Evolutionary conservation across 1,140 invertebrate species (phyloP), one percentile per base, ranked within the genome.

Genomic region (Solen grandis): DNA sequence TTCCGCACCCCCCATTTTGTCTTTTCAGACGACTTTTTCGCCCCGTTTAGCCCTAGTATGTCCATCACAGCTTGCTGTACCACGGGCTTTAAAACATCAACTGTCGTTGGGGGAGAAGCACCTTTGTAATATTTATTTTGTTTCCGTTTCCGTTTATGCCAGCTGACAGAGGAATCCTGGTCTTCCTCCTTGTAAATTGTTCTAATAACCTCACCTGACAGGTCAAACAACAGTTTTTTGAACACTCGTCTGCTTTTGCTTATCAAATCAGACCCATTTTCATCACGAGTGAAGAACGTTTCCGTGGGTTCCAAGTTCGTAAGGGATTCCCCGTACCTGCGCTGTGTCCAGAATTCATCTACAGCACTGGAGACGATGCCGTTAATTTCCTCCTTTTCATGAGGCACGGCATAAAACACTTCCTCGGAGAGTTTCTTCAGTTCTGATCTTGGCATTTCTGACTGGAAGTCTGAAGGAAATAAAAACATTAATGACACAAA

Each of bases 1-100:
- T 96, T 96, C 14, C 94, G 91, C 69, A 94, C 94, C 93, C 95
- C 95, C 85, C 94, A 93, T 87, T 95, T 94, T 31, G 95, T 94
- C 86, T 95, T 94, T 27, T 94, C 92, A 46, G 92, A 89, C 2
- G 91, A 66, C 78, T 93, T 93, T 5, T 93, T 93, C 72, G 95
- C 94, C 33, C 95, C 86, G 93, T 94, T 83, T 19, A 91, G 50
- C 19, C 95, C 93, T 72, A 94, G 90, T 13, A 93, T 90, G 46
- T 93, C 91, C 2, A 94, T 87, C 19, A 91, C 88, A 33, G 87
- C 82, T 22, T 76, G 35, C 59, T 90, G 83, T 46, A 91, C 88
- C 41, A 90, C 82, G 22, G 89, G 86, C 78, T 86, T 85, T 33
- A 90, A 84, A 1, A 63, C 74, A 10, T 91, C 88, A 14, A 88